These are phyloP conservation scores for Tragelaphus scriptus DNA, from an alignment of 2,113 vertebrate species.

Conservation along the genomic window DNA sequence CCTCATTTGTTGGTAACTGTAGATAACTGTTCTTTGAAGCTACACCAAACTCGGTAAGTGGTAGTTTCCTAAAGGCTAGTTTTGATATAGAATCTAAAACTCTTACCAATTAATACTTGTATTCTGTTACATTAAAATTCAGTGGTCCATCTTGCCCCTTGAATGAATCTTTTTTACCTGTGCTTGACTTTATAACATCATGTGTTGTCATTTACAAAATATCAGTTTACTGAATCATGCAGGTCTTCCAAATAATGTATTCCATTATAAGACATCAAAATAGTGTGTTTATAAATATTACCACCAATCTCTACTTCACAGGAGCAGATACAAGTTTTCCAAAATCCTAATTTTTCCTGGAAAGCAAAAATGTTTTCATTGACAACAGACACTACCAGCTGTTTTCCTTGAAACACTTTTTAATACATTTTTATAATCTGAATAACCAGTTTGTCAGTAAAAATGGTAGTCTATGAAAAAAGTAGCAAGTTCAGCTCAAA, in stretches of 20 bases:
- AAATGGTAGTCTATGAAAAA: neutral
- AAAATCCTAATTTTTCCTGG: neutral
- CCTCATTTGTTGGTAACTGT: neutral
- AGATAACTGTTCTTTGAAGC: neutral
- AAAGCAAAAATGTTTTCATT: neutral
- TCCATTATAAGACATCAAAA: constrained; percentile 20
- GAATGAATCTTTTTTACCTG: neutral
- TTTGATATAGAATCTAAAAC: neutral
- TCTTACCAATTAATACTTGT: neutral
- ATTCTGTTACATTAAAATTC: neutral
- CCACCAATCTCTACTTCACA: neutral
- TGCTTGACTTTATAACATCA: neutral
- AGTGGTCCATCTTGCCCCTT: neutral
- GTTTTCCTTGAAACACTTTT: neutral
- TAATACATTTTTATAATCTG: neutral
- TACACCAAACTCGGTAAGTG: neutral
- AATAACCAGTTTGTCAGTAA: neutral
- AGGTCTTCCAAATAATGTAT: neutral
- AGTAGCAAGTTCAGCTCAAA: neutral
- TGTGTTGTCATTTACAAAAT: neutral
- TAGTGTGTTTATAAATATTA: neutral
- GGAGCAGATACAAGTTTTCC: neutral
- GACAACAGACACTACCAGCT: neutral
- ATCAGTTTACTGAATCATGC: neutral
- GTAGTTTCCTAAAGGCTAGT: neutral